phyloP scores from a whole-genome alignment of 2,888 invertebrate genomes.

The Adela reaumurella region DNA sequence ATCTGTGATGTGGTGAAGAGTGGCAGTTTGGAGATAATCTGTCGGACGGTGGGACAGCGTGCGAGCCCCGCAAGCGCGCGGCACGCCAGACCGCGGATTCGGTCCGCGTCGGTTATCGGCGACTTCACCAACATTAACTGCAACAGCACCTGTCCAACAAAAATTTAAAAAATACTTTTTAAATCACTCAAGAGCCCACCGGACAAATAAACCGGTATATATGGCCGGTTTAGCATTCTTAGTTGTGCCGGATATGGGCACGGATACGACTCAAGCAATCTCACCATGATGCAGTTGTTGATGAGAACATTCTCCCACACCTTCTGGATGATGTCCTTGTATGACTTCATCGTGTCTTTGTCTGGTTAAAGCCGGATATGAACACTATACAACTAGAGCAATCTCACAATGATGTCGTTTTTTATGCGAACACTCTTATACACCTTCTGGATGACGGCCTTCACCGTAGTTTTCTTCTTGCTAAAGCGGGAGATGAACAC shows the following conservation, averaged over 20 bases:
- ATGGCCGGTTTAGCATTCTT: no score
- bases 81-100: constrained; percentile 89
- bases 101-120: constrained; percentile 96
- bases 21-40: constrained; percentile 93
- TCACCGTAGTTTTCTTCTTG: constrained; percentile 61
- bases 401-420: constrained; percentile 93
- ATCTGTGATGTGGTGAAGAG: constrained; percentile 90
- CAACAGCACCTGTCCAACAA: constrained; percentile 75
- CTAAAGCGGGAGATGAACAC: no score
- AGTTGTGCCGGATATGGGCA: no score
- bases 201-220: no score
- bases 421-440: constrained; percentile 94
- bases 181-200: no score
- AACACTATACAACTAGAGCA: no score
- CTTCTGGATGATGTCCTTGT: constrained; percentile 85
- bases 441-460: constrained; percentile 82
- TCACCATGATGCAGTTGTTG: constrained; percentile 94
- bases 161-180: no score
- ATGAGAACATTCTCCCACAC: constrained; percentile 93
- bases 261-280: no score
- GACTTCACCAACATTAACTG: constrained; percentile 88
- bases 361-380: constrained; percentile 48
- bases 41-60: constrained; percentile 87
- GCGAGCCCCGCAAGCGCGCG: constrained; percentile 90
- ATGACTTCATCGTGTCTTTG: constrained; percentile 64